Conservation (phyloP, 2,888 invertebrate species). For the Priocnemis perturbator region DNA sequence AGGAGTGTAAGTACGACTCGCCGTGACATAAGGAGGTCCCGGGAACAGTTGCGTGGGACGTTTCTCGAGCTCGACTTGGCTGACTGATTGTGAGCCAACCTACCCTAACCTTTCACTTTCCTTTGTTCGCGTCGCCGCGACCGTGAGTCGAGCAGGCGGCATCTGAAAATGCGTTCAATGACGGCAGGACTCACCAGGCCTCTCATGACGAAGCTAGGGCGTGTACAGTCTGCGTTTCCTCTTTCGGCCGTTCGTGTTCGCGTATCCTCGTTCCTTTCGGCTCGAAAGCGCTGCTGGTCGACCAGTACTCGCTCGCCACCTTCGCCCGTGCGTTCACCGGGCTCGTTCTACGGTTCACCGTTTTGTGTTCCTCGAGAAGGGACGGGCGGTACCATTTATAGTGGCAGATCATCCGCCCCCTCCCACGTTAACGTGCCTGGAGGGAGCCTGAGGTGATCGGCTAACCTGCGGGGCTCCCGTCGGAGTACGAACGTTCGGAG, state of each 20-base stretch:
- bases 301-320: conserved; percentile 62
- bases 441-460: conserved; percentile 55
- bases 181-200: conserved; percentile 65
- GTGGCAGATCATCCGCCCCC: conserved; percentile 59
- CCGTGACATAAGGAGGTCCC: no score
- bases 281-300: conserved; percentile 61
- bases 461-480: conserved; percentile 30
- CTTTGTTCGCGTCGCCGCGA: conserved; percentile 60
- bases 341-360: conserved; percentile 57
- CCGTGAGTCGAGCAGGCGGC: conserved; percentile 22
- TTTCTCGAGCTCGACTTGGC: conserved; percentile 25
- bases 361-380: conserved; percentile 72
- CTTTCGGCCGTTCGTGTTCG: conserved; percentile 2
- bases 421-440: conserved; percentile 46
- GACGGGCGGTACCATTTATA: conserved; percentile 71
- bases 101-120: conserved; percentile 69
- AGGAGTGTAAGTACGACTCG: no score
- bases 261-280: not conserved
- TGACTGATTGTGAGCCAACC: conserved; percentile 39
- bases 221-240: conserved; percentile 9
- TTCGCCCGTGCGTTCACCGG: conserved; percentile 21
- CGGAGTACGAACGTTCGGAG: conserved; percentile 24
- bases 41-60: conserved; percentile 26
- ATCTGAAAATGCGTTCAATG: conserved; percentile 7
- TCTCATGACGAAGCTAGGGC: conserved; percentile 60